A percentile compares a stretch with the other conserved stretches of the same genome.
Conservation (phyloP, 2,888 invertebrate species). For the Belgica antarctica region DNA sequence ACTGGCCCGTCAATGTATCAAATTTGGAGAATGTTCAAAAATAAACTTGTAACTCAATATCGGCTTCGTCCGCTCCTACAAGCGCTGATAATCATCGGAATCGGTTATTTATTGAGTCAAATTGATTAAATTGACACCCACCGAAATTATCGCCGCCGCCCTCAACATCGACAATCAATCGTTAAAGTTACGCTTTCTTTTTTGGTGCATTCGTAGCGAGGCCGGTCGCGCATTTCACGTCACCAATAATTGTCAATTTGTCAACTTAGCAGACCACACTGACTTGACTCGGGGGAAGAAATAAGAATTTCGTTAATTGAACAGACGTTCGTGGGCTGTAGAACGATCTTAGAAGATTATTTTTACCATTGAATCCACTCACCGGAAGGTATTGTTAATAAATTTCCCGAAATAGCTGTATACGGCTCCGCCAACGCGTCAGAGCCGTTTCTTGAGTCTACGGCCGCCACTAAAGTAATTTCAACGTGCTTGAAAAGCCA, state of each 20-base stretch:
- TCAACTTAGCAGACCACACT: not conserved
- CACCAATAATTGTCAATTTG: not conserved
- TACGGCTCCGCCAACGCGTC: not conserved
- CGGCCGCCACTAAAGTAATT: not conserved
- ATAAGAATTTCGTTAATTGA: not conserved
- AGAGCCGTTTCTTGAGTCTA: not conserved
- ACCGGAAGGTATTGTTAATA: not conserved
- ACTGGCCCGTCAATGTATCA: not conserved
- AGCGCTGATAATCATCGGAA: not conserved
- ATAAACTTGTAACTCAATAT: not conserved
- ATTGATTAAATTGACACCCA: conserved; percentile 19
- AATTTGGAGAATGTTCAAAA: not conserved
- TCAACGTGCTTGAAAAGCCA: no score
- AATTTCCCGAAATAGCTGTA: conserved; percentile 15
- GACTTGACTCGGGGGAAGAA: not conserved
- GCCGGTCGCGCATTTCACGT: not conserved
- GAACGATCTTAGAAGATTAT: no score
- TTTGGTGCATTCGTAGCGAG: not conserved
- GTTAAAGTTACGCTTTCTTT: not conserved
- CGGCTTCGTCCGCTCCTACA: not conserved
- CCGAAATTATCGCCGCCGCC: no score
- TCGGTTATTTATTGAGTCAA: conserved; percentile 11
- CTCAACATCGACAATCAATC: not conserved
- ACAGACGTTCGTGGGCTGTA: no score
- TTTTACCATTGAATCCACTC: no score